Conservation (phyloP, 2,113 vertebrate genomes). For the Arenaria interpres region DNA sequence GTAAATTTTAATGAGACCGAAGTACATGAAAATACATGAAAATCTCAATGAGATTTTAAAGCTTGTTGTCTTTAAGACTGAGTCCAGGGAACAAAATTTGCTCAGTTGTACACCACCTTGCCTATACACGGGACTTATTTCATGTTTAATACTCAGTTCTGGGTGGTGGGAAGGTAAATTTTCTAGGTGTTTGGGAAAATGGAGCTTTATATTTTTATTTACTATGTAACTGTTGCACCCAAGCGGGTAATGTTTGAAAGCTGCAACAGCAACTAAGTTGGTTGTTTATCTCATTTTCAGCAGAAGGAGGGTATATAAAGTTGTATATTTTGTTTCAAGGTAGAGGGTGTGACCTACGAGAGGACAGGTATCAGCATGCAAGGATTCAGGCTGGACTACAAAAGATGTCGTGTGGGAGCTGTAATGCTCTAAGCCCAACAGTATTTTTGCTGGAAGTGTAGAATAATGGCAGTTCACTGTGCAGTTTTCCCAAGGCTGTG, state of each 20-base stretch:
- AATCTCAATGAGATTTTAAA: conserved; percentile 31
- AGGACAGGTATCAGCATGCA: background rate
- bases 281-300: background rate
- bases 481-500: background rate
- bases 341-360: background rate
- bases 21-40: conserved; percentile 23
- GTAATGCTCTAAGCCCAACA: background rate
- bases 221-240: background rate
- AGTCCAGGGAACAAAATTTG: background rate
- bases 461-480: background rate
- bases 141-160: background rate
- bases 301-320: background rate
- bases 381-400: background rate
- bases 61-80: conserved; percentile 16
- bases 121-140: background rate
- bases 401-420: background rate
- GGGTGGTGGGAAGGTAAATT: background rate
- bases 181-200: background rate
- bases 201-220: background rate
- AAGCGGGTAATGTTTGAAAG: background rate
- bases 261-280: background rate
- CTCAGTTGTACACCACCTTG: background rate
- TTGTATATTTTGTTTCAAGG: accelerated
- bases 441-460: background rate
- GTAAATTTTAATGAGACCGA: conserved; percentile 34